phyloP scores from a whole-genome alignment of 1,140 invertebrate genomes.

The Cydia amplana region DNA sequence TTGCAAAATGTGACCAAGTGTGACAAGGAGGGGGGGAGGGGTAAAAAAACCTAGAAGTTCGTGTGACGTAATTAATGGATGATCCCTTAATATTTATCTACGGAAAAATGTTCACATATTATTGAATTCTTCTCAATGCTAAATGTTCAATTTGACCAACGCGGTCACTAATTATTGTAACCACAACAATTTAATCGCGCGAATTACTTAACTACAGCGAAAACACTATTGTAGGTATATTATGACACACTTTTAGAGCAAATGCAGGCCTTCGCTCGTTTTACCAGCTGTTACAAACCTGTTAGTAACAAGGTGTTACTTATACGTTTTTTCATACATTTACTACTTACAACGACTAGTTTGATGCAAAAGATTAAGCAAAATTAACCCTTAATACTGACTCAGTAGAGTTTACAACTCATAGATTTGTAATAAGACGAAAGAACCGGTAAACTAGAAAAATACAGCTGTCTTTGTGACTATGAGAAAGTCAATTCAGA shows the following conservation, averaged over 20 bases:
- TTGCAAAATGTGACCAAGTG: too few species aligned
- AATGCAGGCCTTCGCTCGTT: background rate
- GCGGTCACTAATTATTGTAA: background rate
- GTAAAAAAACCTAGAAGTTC: too few species aligned
- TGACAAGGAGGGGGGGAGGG: too few species aligned
- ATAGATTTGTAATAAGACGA: background rate
- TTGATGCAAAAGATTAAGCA: background rate
- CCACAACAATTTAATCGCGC: constrained; percentile 2
- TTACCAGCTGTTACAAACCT: constrained; percentile 29
- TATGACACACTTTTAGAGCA: constrained; percentile 13
- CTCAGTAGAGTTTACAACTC: background rate
- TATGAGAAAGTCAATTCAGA: constrained; percentile 28
- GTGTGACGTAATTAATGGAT: too few species aligned
- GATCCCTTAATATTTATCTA: too few species aligned
- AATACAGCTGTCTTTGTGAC: constrained; percentile 17
- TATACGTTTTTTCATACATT: constrained; percentile 7
- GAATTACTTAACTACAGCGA: background rate
- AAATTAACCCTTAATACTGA: background rate
- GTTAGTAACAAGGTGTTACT: constrained; percentile 27
- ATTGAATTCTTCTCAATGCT: background rate
- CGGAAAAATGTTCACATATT: too few species aligned
- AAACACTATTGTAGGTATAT: background rate
- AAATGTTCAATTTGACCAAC: background rate
- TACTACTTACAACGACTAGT: background rate
- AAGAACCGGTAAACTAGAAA: constrained; percentile 23